Conservation (phyloP, 1,140 invertebrate genomes). For the Panulirus ornatus region DNA sequence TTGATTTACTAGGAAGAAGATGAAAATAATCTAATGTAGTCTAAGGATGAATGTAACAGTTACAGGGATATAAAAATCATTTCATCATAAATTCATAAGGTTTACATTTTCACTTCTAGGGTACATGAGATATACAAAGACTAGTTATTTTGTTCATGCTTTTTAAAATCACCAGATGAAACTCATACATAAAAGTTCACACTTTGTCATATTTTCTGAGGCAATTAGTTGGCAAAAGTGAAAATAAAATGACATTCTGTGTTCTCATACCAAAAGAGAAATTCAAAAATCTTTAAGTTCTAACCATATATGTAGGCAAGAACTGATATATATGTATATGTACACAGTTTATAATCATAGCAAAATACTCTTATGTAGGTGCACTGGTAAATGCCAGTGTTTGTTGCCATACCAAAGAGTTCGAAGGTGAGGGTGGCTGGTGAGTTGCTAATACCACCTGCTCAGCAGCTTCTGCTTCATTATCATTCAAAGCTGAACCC, state of each 20-base stretch:
- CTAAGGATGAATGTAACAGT: no score
- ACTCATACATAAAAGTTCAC: no score
- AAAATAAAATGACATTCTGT: neutral
- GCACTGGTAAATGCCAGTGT: constrained; percentile 44
- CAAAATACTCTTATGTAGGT: neutral
- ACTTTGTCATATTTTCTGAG: no score
- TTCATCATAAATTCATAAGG: no score
- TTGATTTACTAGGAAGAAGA: no score
- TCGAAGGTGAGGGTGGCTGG: constrained; percentile 45
- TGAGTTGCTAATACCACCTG: constrained; percentile 48
- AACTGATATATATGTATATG: neutral
- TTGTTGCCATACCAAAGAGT: constrained; percentile 56
- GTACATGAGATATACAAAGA: no score
- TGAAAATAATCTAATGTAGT: no score
- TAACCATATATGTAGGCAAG: neutral
- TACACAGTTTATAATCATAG: neutral
- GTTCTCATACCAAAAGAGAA: neutral
- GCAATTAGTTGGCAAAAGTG: neutral
- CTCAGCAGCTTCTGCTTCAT: constrained; percentile 46
- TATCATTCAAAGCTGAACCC: constrained; percentile 6
- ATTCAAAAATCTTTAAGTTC: neutral
- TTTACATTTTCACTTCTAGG: no score
- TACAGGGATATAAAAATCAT: no score
- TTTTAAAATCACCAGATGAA: no score
- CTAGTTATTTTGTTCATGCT: no score